Conservation (phyloP, 2,888 invertebrate species). For the Noctua comes region DNA sequence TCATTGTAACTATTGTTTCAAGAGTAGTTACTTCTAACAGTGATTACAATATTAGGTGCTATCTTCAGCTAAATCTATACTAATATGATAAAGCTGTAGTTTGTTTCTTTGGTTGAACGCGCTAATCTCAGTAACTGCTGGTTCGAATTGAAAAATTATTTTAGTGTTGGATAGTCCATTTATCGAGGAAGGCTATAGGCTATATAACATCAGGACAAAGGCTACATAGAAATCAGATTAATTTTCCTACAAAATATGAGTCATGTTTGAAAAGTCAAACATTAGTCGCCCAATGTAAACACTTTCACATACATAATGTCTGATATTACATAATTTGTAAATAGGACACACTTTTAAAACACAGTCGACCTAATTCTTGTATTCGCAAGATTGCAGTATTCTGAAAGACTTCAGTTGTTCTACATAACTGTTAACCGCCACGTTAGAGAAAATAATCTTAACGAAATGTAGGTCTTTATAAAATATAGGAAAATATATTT, state of each 20-base stretch:
- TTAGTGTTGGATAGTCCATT: too few relatives aligned
- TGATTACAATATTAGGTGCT: not conserved
- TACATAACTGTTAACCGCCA: slow-evolving; percentile 72
- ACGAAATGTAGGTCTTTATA: slow-evolving; percentile 82
- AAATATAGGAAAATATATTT: slow-evolving; percentile 77
- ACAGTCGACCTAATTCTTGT: slow-evolving; percentile 70
- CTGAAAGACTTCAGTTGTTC: slow-evolving; percentile 70
- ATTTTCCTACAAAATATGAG: slow-evolving; percentile 25
- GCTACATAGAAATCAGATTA: slow-evolving; percentile 5
- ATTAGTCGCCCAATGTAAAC: slow-evolving; percentile 51
- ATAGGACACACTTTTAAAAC: slow-evolving; percentile 66
- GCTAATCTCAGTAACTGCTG: too few relatives aligned
- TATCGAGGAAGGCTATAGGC: too few relatives aligned
- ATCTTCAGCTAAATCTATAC: not conserved
- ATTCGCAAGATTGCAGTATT: slow-evolving; percentile 70
- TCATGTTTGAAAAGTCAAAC: slow-evolving; percentile 44
- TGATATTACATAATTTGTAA: slow-evolving; percentile 71
- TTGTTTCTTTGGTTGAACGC: too few relatives aligned
- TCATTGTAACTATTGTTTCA: slow-evolving; percentile 21
- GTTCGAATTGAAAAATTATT: too few relatives aligned
- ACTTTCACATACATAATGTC: slow-evolving; percentile 61
- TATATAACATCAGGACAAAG: too few relatives aligned
- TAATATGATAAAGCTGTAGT: too few relatives aligned
- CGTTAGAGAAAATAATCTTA: slow-evolving; percentile 73
- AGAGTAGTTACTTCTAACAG: not conserved